Evolutionary conservation across 64 coral and sea anemone species (phyloP).

Genomic region (Actinia equina): DNA sequence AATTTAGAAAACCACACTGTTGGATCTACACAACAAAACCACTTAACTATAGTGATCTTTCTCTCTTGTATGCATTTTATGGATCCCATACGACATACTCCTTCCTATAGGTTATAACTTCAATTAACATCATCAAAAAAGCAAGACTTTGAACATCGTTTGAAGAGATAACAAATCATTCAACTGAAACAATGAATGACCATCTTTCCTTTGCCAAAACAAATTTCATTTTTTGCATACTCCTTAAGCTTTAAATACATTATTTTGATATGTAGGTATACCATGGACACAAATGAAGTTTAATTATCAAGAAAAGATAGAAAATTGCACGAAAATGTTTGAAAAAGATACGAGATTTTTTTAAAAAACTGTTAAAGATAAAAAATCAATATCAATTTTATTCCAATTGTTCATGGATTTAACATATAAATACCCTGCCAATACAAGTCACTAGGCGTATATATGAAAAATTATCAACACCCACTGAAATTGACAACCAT

Average conservation of each 20-base stretch:
- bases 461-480: neutral
- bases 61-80: neutral
- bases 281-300: neutral
- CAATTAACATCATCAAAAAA: neutral
- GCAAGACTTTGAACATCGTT: neutral
- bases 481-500: slow-evolving; percentile 1
- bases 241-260: neutral
- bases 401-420: neutral
- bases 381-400: neutral
- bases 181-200: neutral
- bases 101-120: neutral
- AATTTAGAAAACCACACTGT: slow-evolving; percentile 1
- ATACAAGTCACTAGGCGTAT: neutral
- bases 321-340: neutral
- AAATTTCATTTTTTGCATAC: neutral
- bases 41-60: slow-evolving; percentile 1
- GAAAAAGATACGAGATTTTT: neutral
- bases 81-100: neutral
- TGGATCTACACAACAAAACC: slow-evolving; percentile 2
- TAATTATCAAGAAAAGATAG: neutral
- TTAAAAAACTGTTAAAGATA: neutral
- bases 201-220: neutral
- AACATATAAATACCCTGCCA: neutral
- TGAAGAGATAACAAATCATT: neutral
- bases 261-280: neutral